Evolutionary conservation across 53 echinoderm and acorn worm genomes (phyloP), one percentile per base, ranked within the genome.

Genomic region (Echinometra lucunter): DNA sequence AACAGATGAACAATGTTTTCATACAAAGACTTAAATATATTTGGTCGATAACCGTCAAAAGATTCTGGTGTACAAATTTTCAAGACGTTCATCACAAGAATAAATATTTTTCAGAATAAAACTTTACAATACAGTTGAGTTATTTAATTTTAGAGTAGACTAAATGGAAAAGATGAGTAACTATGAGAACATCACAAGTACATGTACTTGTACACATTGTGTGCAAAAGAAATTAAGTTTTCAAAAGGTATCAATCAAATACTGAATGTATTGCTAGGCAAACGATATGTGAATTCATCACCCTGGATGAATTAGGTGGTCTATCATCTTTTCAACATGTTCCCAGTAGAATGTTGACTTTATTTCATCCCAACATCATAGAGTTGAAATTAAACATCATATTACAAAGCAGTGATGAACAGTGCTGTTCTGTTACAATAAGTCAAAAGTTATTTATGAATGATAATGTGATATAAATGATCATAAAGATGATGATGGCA

Each of bases 21-120:
- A 74, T 93, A 93, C 93, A 93, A 93, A 93, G 74, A 93, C 75
- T 93, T 93, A 93, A 93, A 93, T 93, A 93, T 93, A 93, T 93
- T 93, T 93, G 93, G 93, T 93, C 93, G 75, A 28, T 37, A 93
- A 93, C 93, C 78, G 10, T 91, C 47, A 30, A n/a, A 45, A 91
- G 72, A 91, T 13, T 91, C 91, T 11, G 91, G 89, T 89, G 57
- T 89, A 89, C 60, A 89, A 89, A 89, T 89, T 32, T 49, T 85
- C 85, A 47, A 49, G 49, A 85, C 47, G 85, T 42, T 78, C 11
- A 85, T 85, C 85, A 85, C 49, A 85, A 49, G 85, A 78, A 42
- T 78, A 78, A 42, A 78, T 21, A 42, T 78, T n/a, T n/a, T 40
- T 21, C 21, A 42, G 78, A 40, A 38, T 78, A 78, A 78, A 42